Evolutionary conservation across 2,113 vertebrate species (phyloP).

Genomic region (Lutjanus erythropterus): DNA sequence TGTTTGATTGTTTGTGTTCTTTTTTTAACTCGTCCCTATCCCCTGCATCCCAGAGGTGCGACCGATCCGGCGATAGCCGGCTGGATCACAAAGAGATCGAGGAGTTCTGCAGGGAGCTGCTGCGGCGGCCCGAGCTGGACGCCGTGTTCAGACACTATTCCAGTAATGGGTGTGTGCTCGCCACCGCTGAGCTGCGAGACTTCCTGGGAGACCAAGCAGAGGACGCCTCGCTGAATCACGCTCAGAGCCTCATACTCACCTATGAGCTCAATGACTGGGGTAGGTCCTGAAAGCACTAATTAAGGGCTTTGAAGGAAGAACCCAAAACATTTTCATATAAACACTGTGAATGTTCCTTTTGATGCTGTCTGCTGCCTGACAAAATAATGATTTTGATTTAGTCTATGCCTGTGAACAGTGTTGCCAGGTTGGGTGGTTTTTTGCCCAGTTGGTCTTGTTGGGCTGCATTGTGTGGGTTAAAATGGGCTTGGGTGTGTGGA

Average conservation of each 20-base stretch:
- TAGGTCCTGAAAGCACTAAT: conserved; percentile 65
- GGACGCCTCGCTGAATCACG: conserved; percentile 84
- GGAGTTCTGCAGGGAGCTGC: conserved; percentile 92
- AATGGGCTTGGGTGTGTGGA: no score
- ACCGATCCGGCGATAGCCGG: conserved; percentile 87
- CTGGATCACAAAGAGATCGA: conserved; percentile 94
- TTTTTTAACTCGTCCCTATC: neutral
- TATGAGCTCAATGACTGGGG: conserved; percentile 94
- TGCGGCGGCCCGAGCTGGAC: conserved; percentile 93
- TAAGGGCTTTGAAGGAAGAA: conserved; percentile 27
- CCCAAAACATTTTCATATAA: conserved; percentile 5
- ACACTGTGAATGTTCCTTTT: neutral
- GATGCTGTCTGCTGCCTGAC: neutral
- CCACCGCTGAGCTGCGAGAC: conserved; percentile 89
- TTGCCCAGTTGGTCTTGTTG: no score
- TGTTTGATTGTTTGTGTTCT: neutral
- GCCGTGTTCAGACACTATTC: conserved; percentile 90
- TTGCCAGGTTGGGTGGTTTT: no score
- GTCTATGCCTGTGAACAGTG: no score
- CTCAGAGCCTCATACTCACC: conserved; percentile 85
- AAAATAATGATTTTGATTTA: conserved; percentile 42
- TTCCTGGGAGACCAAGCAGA: conserved; percentile 95
- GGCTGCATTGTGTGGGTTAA: no score
- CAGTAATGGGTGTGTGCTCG: conserved; percentile 88
- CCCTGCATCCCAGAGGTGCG: conserved; percentile 87